Base-by-base conservation (phyloP, 2,888 invertebrate genomes). In the Lithophane ornitopus region DNA sequence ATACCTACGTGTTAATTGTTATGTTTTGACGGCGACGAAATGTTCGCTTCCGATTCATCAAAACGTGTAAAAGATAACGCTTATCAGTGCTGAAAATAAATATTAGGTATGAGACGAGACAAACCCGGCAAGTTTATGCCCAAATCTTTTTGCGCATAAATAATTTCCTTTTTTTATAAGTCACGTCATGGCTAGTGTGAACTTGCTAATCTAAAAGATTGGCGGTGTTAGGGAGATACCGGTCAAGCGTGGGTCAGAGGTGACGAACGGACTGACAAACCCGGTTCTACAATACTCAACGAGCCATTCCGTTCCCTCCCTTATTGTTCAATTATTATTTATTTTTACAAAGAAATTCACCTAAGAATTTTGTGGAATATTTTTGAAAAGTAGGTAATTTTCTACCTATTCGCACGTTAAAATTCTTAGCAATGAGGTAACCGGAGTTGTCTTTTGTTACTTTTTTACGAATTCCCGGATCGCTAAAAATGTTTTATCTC, bases 161-260 rank as follows among this genome's bases (percentile, higher is more conserved):
- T 19, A 22, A 34, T 34, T 34, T 61, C 4, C 1, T 56, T 56
- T 41, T 61, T 22, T 46, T 72, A 70, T 81, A 80, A 61, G 7
- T 54, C 54, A 39, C 54, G 71, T 89, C 91, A 91, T 90, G 90
- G 90, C 78, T 85, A 88, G 84, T 89, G 89, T 90, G 88, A 90
- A 91, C 91, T 90, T 91, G 93, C 93, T 91, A 92, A 93, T 93
- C 89, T 85, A 88, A 86, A 82, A 89, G 89, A 92, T 93, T 92
- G 90, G 93, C 92, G 87, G 86, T 89, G 78, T 84, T 78, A 81
- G 86, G 88, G 88, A 87, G 74, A 78, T 82, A 92, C 92, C 94
- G 94, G 95, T 95, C 95, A 93, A 90, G 91, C 95, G 87, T 90
- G 95, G 96, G 96, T 96, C 96, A 96, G 90, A 95, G 96, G 96